phyloP scores from a whole-genome alignment of 2,888 invertebrate species.

The Leucophenga maculata region DNA sequence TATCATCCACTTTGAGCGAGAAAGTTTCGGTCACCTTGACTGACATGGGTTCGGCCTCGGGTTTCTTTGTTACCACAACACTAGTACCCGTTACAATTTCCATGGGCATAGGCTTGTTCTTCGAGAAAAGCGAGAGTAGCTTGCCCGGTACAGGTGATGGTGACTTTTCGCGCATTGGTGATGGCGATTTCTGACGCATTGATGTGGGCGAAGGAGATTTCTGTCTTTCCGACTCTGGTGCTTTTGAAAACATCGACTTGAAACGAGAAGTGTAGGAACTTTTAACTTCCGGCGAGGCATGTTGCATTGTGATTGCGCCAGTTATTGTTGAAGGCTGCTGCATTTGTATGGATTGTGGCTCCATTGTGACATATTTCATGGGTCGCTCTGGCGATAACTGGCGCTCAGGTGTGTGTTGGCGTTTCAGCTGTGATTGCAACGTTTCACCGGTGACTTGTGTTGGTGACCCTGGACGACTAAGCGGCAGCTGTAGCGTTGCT shows the following conservation, averaged over 20 bases:
- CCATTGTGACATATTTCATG: slow-evolving; percentile 30
- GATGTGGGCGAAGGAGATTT: slow-evolving; percentile 50
- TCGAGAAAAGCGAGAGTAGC: slow-evolving; percentile 56
- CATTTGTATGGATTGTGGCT: not conserved
- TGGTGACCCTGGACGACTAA: slow-evolving; percentile 46
- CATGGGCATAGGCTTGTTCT: slow-evolving; percentile 54
- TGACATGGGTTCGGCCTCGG: slow-evolving; percentile 60
- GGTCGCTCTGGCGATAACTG: slow-evolving; percentile 56
- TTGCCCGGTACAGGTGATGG: slow-evolving; percentile 51
- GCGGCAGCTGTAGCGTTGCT: slow-evolving; percentile 52
- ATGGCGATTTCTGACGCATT: slow-evolving; percentile 44
- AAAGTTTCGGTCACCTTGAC: slow-evolving; percentile 70
- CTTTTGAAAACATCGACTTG: slow-evolving; percentile 62
- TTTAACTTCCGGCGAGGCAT: slow-evolving; percentile 57
- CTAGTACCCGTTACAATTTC: slow-evolving; percentile 56
- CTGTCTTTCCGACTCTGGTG: slow-evolving; percentile 29
- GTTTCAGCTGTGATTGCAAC: slow-evolving; percentile 52
- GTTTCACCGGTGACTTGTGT: not conserved
- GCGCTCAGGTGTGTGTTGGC: slow-evolving; percentile 63
- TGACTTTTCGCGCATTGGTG: slow-evolving; percentile 45
- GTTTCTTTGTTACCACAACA: slow-evolving; percentile 49
- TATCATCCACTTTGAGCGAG: slow-evolving; percentile 71
- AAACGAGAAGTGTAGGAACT: slow-evolving; percentile 64
- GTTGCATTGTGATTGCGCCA: slow-evolving; percentile 41
- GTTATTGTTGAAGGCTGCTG: slow-evolving; percentile 31